These are phyloP conservation scores for Parapristionchus giblindavisi DNA, from an alignment of 2,888 invertebrate genomes.

Conservation along the genomic window DNA sequence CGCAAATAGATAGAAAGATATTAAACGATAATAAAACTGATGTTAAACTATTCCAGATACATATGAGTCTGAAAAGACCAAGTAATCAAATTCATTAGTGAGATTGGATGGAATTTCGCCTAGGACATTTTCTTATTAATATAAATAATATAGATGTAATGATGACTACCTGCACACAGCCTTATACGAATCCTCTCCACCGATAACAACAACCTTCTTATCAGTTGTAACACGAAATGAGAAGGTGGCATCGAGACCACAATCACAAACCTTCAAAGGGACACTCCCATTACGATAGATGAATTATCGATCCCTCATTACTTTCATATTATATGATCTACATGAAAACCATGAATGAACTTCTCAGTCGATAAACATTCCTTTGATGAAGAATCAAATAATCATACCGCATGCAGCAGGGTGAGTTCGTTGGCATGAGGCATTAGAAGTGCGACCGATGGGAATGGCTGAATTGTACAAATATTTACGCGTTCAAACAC, in stretches of 20 bases:
- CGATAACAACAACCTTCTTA: conserved; percentile 57
- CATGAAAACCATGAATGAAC: too few relatives aligned
- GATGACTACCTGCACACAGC: conserved; percentile 50
- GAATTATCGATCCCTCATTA: not conserved
- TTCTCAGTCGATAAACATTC: too few relatives aligned
- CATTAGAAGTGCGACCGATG: conserved; percentile 51
- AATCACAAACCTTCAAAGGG: conserved; percentile 40
- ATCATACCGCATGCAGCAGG: conserved; percentile 53
- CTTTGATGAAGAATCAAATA: too few relatives aligned
- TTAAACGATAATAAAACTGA: too few relatives aligned
- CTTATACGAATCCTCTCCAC: conserved; percentile 54
- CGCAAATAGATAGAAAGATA: too few relatives aligned
- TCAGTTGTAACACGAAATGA: conserved; percentile 54
- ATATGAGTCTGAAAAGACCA: too few relatives aligned
- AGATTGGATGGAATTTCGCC: too few relatives aligned
- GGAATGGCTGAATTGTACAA: conserved; percentile 47
- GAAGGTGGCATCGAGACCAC: conserved; percentile 53
- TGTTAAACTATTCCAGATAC: too few relatives aligned
- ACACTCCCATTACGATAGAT: conserved; percentile 8
- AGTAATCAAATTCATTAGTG: too few relatives aligned
- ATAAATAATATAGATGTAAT: too few relatives aligned
- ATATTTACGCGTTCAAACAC: not conserved
- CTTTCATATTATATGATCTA: too few relatives aligned
- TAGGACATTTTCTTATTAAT: too few relatives aligned
- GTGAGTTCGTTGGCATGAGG: conserved; percentile 54